Base-by-base conservation (phyloP, 2,797 vertebrate species). In the Leptatherina wallacei region DNA sequence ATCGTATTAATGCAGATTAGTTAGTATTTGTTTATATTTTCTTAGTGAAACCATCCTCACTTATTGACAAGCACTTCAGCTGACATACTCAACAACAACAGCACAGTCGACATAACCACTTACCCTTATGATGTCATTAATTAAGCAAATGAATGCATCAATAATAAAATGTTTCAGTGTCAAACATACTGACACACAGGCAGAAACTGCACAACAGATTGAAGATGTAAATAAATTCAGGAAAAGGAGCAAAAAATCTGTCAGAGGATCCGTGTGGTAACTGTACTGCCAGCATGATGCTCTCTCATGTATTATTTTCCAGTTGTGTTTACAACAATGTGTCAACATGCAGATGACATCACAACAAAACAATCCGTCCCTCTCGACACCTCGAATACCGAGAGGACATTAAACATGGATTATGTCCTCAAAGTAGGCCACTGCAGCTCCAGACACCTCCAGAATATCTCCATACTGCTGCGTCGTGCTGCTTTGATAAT, bases 361-460 rank as follows among this genome's bases (percentile, higher is more conserved):
- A 1, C 40, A 72, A 87, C 65, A 72, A 81, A 70, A 67, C 71
- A 64, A 3, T 61, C 57, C 36, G 14, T 55, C 56, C 76, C 40
- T 20, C 42, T 63, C 75, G 80, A 62, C 69, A 55, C 44, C 70
- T 51, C 27, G 13, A 64, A 20, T 36, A 71, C 59, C 30, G 2
- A 20, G 22, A 65, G 57, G 69, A 58, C 78, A 80, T 85, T 76
- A 85, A 86, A 85, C 78, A 85, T 84, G 81, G 81, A 85, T 81
- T 75, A 52, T 66, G 71, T 71, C 77, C 70, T 81, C 59, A 79
- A 85, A 85, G 81, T 84, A 84, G 83, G 81, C 80, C 83, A 81
- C 52, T 30, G 69, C 66, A 61, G 69, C 78, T 82, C 54, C 75
- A 71, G 64, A 88, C 69, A 78, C 63, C 68, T 69, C 77, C 69